Conservation (phyloP, 2,113 vertebrate genomes). For the Crypturellus undulatus region DNA sequence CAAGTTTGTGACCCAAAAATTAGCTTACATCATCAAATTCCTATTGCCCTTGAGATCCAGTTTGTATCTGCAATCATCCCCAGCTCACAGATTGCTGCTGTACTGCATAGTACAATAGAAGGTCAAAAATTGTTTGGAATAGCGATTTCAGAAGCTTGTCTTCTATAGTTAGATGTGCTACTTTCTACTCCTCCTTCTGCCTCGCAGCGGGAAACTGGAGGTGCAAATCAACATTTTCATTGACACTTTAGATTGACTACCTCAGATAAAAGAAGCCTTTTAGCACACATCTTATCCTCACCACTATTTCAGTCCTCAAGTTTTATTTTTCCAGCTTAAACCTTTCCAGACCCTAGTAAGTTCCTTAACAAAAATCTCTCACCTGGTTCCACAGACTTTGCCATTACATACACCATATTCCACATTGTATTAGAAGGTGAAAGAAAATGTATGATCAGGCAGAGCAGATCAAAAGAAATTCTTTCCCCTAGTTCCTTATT, state of each 20-base stretch:
- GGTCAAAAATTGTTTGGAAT: background rate
- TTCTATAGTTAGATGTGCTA: background rate
- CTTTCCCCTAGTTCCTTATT: background rate
- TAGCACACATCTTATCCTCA: background rate
- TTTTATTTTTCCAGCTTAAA: background rate
- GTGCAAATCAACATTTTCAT: background rate
- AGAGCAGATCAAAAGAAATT: background rate
- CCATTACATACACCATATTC: background rate
- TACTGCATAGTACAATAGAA: background rate
- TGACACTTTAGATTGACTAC: background rate
- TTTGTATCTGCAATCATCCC: background rate
- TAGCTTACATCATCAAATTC: background rate
- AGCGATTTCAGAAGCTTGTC: background rate
- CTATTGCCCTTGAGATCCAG: background rate
- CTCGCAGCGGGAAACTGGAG: background rate
- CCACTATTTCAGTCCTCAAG: background rate
- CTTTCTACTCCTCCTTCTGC: background rate
- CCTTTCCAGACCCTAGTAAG: background rate
- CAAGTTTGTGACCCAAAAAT: constrained; percentile 50
- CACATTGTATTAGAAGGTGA: background rate
- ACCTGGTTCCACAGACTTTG: background rate
- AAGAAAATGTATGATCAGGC: background rate
- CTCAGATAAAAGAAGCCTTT: background rate
- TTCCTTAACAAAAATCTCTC: background rate
- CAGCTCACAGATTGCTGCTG: background rate